phyloP scores from a whole-genome alignment of 2,113 vertebrate species.

The Ceyx cyanopectus region DNA sequence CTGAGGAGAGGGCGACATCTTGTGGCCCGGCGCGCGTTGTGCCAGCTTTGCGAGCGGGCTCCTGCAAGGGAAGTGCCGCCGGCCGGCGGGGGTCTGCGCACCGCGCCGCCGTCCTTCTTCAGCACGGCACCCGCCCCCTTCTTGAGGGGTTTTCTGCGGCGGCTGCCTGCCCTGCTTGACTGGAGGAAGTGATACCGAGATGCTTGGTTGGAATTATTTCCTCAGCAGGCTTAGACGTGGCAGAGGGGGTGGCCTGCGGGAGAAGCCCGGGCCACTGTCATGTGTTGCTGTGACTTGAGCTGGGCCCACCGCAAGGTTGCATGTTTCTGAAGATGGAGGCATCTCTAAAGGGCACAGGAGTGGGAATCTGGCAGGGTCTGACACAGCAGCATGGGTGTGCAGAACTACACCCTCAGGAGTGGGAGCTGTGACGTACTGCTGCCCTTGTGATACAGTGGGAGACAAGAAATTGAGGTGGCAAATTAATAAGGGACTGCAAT shows the following conservation, averaged over 20 bases:
- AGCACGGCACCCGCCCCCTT: accelerated
- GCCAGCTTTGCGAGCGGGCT: accelerated
- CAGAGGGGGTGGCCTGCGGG: accelerated
- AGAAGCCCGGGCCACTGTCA: background rate
- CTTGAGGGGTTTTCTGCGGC: accelerated
- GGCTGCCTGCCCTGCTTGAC: background rate
- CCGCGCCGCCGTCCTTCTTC: accelerated
- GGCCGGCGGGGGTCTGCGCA: no score
- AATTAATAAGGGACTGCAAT: no score
- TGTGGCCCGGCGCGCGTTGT: slow-evolving; percentile 28
- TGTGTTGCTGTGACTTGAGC: background rate
- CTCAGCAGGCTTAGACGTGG: no score
- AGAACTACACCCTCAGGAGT: background rate
- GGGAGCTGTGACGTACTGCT: background rate
- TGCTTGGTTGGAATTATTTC: background rate
- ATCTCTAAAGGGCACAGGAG: background rate
- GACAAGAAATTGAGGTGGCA: background rate
- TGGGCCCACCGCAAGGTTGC: background rate
- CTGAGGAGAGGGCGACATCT: slow-evolving; percentile 72
- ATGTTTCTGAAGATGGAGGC: background rate
- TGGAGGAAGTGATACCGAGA: background rate
- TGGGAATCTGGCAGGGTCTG: background rate
- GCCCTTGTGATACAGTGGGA: background rate
- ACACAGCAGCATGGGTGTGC: no score
- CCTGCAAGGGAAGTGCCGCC: accelerated